phyloP scores from a whole-genome alignment of 1,140 invertebrate genomes.

The Elymnias hypermnestra region DNA sequence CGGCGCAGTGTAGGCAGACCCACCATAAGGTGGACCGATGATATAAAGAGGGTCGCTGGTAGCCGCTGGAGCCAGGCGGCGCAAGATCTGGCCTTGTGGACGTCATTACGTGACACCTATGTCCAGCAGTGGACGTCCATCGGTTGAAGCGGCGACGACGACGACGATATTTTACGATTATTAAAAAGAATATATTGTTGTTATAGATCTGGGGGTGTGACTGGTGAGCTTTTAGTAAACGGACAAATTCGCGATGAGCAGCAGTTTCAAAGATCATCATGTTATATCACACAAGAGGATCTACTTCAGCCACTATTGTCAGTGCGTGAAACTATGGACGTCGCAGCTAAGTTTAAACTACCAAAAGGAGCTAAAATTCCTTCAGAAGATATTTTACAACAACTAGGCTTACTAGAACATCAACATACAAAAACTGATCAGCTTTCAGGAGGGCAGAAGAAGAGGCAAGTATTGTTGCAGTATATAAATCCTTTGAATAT shows the following conservation, averaged over 20 bases:
- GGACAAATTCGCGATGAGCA: conserved; percentile 51
- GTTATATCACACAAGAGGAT: conserved; percentile 96
- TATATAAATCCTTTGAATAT: neutral
- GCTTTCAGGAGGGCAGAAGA: conserved; percentile 86
- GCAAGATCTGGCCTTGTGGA: too few relatives aligned
- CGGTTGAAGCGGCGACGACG: too few relatives aligned
- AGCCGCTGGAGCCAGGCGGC: too few relatives aligned
- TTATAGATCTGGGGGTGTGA: conserved; percentile 72
- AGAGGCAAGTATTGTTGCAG: conserved; percentile 58
- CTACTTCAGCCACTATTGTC: conserved; percentile 87
- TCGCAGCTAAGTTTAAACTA: conserved; percentile 88
- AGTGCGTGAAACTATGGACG: conserved; percentile 88
- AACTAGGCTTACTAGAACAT: conserved; percentile 78
- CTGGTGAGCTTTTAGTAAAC: conserved; percentile 72
- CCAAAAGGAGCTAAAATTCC: conserved; percentile 58
- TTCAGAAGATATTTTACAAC: conserved; percentile 77
- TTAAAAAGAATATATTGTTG: too few relatives aligned
- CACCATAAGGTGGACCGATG: too few relatives aligned
- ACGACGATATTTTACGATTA: too few relatives aligned
- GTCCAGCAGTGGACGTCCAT: too few relatives aligned
- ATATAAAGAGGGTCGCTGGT: too few relatives aligned
- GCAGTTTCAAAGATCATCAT: conserved; percentile 76
- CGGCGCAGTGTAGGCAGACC: too few relatives aligned
- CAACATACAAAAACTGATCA: conserved; percentile 80
- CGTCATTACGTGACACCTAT: too few relatives aligned